Percentiles rank a stretch among this genome's conserved stretches.
These are phyloP conservation scores for Leptura quadrifasciata DNA, from an alignment of 2,888 invertebrate genomes.

Conservation along the genomic window DNA sequence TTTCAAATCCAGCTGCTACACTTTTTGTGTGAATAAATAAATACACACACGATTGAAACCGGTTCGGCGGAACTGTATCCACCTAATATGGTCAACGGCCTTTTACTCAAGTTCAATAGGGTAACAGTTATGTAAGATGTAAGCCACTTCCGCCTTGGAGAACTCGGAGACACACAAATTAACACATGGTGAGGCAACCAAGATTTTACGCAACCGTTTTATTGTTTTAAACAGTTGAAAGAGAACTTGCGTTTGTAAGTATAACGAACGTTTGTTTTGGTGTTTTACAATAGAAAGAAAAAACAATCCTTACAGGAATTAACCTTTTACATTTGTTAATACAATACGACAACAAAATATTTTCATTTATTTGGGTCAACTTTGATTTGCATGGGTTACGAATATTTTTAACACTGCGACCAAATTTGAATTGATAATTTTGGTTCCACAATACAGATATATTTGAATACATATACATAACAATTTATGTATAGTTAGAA, in stretches of 20 bases:
- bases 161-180: slow-evolving; percentile 33
- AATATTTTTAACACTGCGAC: background rate
- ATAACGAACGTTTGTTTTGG: background rate
- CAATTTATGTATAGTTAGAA: background rate
- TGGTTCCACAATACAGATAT: background rate
- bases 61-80: slow-evolving; percentile 28
- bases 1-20: background rate
- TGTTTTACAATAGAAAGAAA: background rate
- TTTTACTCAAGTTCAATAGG: slow-evolving; percentile 59
- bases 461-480: background rate
- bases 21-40: slow-evolving; percentile 15
- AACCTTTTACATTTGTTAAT: slow-evolving; percentile 26
- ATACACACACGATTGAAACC: slow-evolving; percentile 21
- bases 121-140: slow-evolving; percentile 55
- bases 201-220: background rate
- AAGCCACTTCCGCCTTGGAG: slow-evolving; percentile 44
- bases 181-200: slow-evolving; percentile 32
- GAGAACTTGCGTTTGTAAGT: slow-evolving; percentile 10
- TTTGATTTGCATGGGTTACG: background rate
- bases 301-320: slow-evolving; percentile 23
- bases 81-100: slow-evolving; percentile 51
- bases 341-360: slow-evolving; percentile 4
- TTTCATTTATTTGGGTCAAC: background rate
- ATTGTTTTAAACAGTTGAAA: slow-evolving; percentile 20
- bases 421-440: slow-evolving; percentile 29